Evolutionary conservation across 2,797 vertebrate species (phyloP), one percentile per base, ranked within the genome.

Genomic region (Phoxinus dragarum): DNA sequence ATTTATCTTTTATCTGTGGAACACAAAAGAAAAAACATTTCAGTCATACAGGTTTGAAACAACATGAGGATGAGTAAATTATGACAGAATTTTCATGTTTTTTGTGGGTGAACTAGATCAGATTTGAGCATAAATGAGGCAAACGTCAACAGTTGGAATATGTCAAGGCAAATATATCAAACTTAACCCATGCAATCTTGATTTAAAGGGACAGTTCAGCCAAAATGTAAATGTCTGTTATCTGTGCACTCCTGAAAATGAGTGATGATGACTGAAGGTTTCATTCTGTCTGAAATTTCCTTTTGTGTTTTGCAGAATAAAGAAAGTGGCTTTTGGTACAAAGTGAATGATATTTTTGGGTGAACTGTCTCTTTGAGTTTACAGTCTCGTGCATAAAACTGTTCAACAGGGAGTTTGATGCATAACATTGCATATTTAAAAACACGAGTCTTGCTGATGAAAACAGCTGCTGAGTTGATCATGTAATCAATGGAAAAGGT

Each of bases 401-500:
- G 42, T 54, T 76, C 7, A 75, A 3, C 56, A 23, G 31, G 1
- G 17, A 34, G 34, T 76, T 68, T 54, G 16, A 52, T 67, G 71
- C 31, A 34, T 61, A 85, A 72, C 75, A 81, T 74, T 84, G 80
- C 82, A 88, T 56, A 77, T 61, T 73, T 82, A 42, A 82, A 86
- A 81, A 74, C 76, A 77, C n/a, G 72, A 84, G 81, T 79, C 72
- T 79, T 81, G 80, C 76, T 87, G 73, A 86, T 85, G 54, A 27
- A 81, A 80, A 86, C 67, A 76, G 77, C 78, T 88, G 80, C 88
- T 87, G 85, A 85, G 68, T 75, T 64, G 49, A 84, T 84, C 64
- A 36, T 82, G 80, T 78, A 83, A 80, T 80, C 76, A 59, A 71
- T 85, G 75, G 69, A 76, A 82, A 88, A 69, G 86, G 12, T 0